Evolutionary conservation across 2,888 invertebrate species (phyloP).

Genomic region (Leptinotarsa juncta): DNA sequence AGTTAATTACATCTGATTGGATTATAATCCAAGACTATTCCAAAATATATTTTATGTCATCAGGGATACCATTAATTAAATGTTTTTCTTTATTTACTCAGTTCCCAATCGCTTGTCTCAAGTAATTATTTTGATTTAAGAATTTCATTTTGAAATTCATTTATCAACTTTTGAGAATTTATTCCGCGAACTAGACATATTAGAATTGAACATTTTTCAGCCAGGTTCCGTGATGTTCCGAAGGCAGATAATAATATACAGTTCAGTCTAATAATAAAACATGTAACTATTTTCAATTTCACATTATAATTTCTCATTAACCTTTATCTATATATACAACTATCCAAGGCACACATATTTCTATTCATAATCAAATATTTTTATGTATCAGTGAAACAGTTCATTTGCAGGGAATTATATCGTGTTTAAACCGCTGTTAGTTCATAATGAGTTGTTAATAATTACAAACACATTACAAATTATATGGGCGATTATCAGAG

Average conservation of each 20-base stretch:
- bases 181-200: not conserved
- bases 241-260: too few species aligned
- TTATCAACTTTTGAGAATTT: not conserved
- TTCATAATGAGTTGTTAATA: slow-evolving; percentile 41
- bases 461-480: slow-evolving; percentile 37
- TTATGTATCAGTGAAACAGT: slow-evolving; percentile 29
- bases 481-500: slow-evolving; percentile 42
- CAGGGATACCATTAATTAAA: too few species aligned
- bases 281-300: not conserved
- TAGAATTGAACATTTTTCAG: too few species aligned
- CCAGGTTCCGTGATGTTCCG: too few species aligned
- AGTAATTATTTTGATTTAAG: too few species aligned
- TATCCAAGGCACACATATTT: not conserved
- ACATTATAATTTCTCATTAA: not conserved
- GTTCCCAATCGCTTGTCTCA: too few species aligned
- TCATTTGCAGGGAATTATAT: slow-evolving; percentile 38
- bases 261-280: not conserved
- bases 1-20: not conserved
- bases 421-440: slow-evolving; percentile 38
- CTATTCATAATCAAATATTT: slow-evolving; percentile 3
- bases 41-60: too few species aligned
- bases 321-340: not conserved
- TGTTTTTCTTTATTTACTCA: too few species aligned
- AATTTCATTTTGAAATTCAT: not conserved
- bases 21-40: not conserved